Percentiles rank a stretch among this genome's conserved stretches.
Conservation (phyloP, 30 jellyfish, hydroid and myxozoan species). For the Hydra vulgaris region DNA sequence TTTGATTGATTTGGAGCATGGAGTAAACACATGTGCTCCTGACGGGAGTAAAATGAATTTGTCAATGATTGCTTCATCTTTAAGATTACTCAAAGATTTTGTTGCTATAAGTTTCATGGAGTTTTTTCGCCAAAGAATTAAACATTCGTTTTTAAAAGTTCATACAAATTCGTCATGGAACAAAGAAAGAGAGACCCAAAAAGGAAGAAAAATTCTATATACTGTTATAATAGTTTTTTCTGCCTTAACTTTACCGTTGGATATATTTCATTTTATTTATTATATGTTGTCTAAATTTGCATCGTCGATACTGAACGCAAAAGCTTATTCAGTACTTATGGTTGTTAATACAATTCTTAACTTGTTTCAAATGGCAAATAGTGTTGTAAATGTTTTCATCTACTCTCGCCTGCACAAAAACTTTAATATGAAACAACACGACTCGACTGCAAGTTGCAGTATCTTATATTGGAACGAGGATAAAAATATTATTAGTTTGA, state of each 20-base stretch:
- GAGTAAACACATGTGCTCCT: conserved; percentile 43
- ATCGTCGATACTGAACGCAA: neutral
- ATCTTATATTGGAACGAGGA: neutral
- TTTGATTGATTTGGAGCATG: neutral
- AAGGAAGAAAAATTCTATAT: conserved; percentile 27
- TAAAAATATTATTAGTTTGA: neutral
- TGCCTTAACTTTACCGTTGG: conserved; percentile 51
- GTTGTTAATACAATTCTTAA: conserved; percentile 38
- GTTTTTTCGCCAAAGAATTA: conserved; percentile 5
- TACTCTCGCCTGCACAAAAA: conserved; percentile 32
- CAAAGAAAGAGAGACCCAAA: conserved; percentile 1
- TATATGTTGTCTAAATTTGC: conserved; percentile 9
- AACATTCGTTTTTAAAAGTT: conserved; percentile 14
- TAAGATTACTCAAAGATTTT: conserved; percentile 28
- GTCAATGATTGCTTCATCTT: conserved; percentile 16
- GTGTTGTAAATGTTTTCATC: conserved; percentile 51
- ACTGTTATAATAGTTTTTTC: conserved; percentile 34
- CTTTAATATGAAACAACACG: neutral
- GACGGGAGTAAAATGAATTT: conserved; percentile 9
- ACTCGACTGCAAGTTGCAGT: neutral
- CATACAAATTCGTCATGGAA: conserved; percentile 13
- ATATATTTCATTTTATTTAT: conserved; percentile 34
- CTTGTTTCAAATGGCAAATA: conserved; percentile 32
- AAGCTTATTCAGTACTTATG: conserved; percentile 22
- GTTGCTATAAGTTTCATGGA: conserved; percentile 23